phyloP scores from a whole-genome alignment of 2,888 invertebrate genomes.

The Cantharis flavilabris region DNA sequence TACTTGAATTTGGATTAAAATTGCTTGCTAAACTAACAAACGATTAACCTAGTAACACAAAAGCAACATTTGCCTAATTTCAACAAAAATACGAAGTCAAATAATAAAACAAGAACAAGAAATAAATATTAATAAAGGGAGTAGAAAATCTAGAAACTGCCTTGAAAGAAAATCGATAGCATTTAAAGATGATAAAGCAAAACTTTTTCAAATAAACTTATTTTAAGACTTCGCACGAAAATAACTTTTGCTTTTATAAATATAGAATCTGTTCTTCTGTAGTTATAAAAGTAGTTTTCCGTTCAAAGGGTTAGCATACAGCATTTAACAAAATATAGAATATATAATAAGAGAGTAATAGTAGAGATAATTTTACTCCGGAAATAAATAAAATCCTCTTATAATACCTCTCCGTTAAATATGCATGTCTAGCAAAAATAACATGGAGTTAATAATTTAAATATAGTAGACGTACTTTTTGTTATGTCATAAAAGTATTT shows the following conservation, averaged over 20 bases:
- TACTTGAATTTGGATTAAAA: background rate
- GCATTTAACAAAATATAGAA: background rate
- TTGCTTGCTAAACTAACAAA: background rate
- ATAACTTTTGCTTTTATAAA: constrained; percentile 1
- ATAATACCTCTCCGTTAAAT: background rate
- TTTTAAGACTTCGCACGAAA: background rate
- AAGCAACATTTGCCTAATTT: background rate
- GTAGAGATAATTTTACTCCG: background rate
- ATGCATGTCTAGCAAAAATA: background rate
- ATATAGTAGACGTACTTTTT: background rate
- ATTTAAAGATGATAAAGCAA: background rate
- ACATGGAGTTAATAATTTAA: background rate
- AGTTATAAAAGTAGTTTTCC: background rate
- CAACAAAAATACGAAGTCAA: background rate
- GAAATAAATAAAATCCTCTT: background rate
- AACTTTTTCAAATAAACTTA: background rate
- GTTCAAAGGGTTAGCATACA: background rate
- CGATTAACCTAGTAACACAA: background rate
- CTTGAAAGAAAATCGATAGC: background rate
- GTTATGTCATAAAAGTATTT: constrained; percentile 3
- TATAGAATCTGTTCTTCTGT: background rate
- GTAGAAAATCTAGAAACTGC: background rate
- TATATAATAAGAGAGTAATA: background rate
- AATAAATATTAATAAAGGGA: background rate
- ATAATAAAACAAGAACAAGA: background rate